phyloP scores from a whole-genome alignment of 1,140 invertebrate genomes.

The Theocolax elegans region DNA sequence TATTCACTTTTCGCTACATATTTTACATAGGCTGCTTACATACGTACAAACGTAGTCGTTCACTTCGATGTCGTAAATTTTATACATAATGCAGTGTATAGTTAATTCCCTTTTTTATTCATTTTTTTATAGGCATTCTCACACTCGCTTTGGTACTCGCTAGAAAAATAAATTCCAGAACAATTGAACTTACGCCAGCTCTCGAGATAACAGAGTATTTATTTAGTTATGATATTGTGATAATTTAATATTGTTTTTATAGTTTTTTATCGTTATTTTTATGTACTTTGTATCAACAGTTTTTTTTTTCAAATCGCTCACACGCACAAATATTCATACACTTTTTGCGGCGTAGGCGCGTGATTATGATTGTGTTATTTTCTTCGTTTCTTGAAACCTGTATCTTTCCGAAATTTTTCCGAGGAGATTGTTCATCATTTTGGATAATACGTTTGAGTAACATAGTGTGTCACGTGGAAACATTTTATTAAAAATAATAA shows the following conservation, averaged over 20 bases:
- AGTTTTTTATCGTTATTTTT: slow-evolving; percentile 8
- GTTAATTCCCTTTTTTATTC: slow-evolving; percentile 11
- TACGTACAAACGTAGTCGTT: slow-evolving; percentile 1
- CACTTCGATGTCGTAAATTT: slow-evolving; percentile 18
- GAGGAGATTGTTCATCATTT: too few species aligned
- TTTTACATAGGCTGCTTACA: slow-evolving; percentile 3
- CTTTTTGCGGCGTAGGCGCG: slow-evolving; percentile 11
- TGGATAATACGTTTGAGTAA: too few species aligned
- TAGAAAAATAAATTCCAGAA: slow-evolving; percentile 39
- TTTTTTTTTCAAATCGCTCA: not conserved
- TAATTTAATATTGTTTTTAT: slow-evolving; percentile 18
- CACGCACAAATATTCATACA: not conserved
- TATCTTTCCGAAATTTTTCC: too few species aligned
- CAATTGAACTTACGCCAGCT: slow-evolving; percentile 28
- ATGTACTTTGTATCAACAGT: slow-evolving; percentile 1
- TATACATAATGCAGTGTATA: slow-evolving; percentile 24
- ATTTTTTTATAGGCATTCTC: slow-evolving; percentile 28
- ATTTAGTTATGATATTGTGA: slow-evolving; percentile 8
- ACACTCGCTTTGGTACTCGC: slow-evolving; percentile 20
- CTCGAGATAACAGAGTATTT: slow-evolving; percentile 25
- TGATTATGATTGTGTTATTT: slow-evolving; percentile 30
- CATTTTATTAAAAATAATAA: too few species aligned
- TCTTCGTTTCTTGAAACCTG: too few species aligned
- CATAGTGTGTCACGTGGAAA: too few species aligned
- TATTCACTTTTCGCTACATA: too few species aligned